A percentile compares a stretch with the other conserved stretches of the same genome.
Evolutionary conservation across 1,140 invertebrate genomes (phyloP).

Genomic region (Aphaenogaster rudis): DNA sequence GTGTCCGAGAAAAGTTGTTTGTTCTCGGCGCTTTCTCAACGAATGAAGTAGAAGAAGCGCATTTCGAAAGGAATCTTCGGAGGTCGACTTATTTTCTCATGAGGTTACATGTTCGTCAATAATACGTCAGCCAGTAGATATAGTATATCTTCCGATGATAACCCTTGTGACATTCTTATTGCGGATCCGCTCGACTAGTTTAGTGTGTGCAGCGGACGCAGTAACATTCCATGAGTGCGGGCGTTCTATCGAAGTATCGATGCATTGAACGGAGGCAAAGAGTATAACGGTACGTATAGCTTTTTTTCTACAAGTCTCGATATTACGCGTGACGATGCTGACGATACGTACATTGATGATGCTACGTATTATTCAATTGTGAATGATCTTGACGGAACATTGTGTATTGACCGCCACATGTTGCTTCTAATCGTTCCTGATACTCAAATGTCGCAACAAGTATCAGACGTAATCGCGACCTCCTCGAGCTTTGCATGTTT

Average conservation of each 20-base stretch:
- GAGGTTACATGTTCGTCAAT: slow-evolving; percentile 25
- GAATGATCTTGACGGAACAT: background rate
- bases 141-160: slow-evolving; percentile 43
- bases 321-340: too few relatives aligned
- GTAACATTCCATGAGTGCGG: background rate
- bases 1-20: background rate
- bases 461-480: background rate
- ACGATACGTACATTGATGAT: background rate
- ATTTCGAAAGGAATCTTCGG: background rate
- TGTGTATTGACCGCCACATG: background rate
- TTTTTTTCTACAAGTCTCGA: background rate
- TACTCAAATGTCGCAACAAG: slow-evolving; percentile 25
- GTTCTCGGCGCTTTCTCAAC: background rate
- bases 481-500: background rate
- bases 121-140: slow-evolving; percentile 37
- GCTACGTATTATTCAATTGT: background rate
- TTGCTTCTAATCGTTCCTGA: slow-evolving; percentile 3
- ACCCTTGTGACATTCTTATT: slow-evolving; percentile 40
- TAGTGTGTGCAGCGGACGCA: background rate
- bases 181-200: slow-evolving; percentile 17
- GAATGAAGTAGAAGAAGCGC: background rate
- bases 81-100: slow-evolving; percentile 15
- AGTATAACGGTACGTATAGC: slow-evolving; percentile 27
- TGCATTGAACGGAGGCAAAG: background rate
- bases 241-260: background rate